Evolutionary conservation across 2,113 vertebrate genomes (phyloP), one percentile per base, ranked within the genome.

Genomic region (Seriola dumerili): DNA sequence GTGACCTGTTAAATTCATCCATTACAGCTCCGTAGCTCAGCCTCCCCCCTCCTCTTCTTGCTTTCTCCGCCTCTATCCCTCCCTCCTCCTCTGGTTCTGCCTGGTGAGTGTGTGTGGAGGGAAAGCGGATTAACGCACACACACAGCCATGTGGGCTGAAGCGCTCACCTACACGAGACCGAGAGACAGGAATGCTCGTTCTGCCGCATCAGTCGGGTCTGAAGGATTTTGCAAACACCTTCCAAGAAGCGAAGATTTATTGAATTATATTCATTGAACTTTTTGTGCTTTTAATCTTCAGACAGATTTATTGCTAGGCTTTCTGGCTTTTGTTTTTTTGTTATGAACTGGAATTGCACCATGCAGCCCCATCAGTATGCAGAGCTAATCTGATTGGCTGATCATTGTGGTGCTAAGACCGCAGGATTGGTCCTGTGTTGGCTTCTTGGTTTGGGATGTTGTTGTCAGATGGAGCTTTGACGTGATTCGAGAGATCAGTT

Each of bases 1-100:
- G 89, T 85, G 88, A 89, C 91, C 90, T 85, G 91, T 91, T 90
- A 91, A 88, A 92, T 91, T 89, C 83, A 81, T 78, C 78, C 84
- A 55, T 85, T 79, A 29, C 72, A 34, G 83, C 72, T 5, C 80
- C 10, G 68, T 77, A 55, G 71, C 78, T 23, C 72, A 38, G 54
- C 82, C 79, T 46, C 16, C 67, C 80, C 46, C 75, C 46, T 8
- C 59, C 16, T 42, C 68, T 23, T 71, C 40, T 42, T 11, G 10
- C 58, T 64, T 42, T 67, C 83, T 57, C 77, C 44, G 21, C 79
- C 80, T 72, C 69, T 12, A 11, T 61, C 76, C 80, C 64, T 46
- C 66, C 76, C 76, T 83, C 76, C 86, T 85, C 66, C 38, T 5
- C 64, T 68, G 23, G 38, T 54, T 77, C 75, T 68, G 81, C 77